These are phyloP conservation scores for Macrophya annulata DNA, from an alignment of 2,888 invertebrate genomes.

Conservation along the genomic window DNA sequence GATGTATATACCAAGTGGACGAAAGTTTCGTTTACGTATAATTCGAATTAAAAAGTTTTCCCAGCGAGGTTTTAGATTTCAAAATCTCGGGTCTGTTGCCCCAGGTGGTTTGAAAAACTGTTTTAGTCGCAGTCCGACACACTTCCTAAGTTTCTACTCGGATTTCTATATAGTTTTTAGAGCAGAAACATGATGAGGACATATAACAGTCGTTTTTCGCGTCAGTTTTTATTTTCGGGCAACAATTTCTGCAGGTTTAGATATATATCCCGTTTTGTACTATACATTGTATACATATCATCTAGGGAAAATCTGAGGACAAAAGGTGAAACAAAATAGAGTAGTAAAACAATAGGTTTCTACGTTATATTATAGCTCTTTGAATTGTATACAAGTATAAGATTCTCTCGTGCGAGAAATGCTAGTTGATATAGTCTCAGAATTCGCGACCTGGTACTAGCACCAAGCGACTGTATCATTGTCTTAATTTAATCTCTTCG, in stretches of 20 bases:
- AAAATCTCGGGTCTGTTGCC: neutral
- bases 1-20: neutral
- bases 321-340: slow-evolving; percentile 45
- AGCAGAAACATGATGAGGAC: neutral
- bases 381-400: slow-evolving; percentile 13
- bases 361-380: slow-evolving; percentile 43
- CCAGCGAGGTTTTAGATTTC: neutral
- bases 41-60: neutral
- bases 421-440: slow-evolving; percentile 17
- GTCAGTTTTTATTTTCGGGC: slow-evolving; percentile 6
- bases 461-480: slow-evolving; percentile 8
- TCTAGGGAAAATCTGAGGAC: slow-evolving; percentile 18
- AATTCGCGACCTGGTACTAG: neutral
- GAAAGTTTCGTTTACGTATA: neutral
- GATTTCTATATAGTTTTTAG: neutral
- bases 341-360: slow-evolving; percentile 36
- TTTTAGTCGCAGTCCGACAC: neutral
- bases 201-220: slow-evolving; percentile 1
- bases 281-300: too few species aligned
- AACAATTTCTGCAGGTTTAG: neutral
- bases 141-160: neutral
- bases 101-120: slow-evolving; percentile 19
- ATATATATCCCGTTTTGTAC: neutral
- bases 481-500: slow-evolving; percentile 50
- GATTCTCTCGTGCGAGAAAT: neutral